phyloP scores from a whole-genome alignment of 2,797 vertebrate genomes.

The Etheostoma perlongum region DNA sequence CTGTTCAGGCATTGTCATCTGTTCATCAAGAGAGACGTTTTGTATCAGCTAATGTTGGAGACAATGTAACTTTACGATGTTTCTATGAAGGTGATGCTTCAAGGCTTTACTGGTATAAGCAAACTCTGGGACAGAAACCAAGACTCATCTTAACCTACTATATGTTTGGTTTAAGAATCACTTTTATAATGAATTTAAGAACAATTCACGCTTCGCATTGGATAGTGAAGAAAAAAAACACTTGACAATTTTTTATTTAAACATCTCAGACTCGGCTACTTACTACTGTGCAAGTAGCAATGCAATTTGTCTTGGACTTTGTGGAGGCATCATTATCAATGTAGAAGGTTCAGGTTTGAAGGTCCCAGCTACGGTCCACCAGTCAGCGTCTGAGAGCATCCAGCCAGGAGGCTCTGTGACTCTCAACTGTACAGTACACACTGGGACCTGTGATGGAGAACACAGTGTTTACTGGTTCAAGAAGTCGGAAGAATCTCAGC shows the following conservation, averaged over 20 bases:
- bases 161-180: not conserved
- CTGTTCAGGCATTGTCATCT: not conserved
- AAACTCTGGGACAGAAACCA: conserved; percentile 38
- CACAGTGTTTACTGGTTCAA: conserved; percentile 41
- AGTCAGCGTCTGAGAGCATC: too few relatives aligned
- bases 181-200: conserved; percentile 24
- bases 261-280: conserved; percentile 22
- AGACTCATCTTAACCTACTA: conserved; percentile 34
- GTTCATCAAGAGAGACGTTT: conserved; percentile 10
- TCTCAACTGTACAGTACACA: too few relatives aligned
- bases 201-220: conserved; percentile 15
- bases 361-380: too few relatives aligned
- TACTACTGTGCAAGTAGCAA: conserved; percentile 23
- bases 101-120: not conserved
- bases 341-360: too few relatives aligned
- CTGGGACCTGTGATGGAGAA: too few relatives aligned
- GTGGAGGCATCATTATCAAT: not conserved
- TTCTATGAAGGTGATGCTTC: conserved; percentile 7
- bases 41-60: conserved; percentile 25
- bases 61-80: conserved; percentile 48
- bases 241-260: conserved; percentile 19
- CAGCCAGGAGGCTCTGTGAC: too few relatives aligned
- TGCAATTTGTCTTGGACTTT: conserved; percentile 4
- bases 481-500: conserved; percentile 16
- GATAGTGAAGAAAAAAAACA: not conserved